Base-by-base conservation (phyloP, 2,888 invertebrate genomes). In the Hypsopygia costalis region DNA sequence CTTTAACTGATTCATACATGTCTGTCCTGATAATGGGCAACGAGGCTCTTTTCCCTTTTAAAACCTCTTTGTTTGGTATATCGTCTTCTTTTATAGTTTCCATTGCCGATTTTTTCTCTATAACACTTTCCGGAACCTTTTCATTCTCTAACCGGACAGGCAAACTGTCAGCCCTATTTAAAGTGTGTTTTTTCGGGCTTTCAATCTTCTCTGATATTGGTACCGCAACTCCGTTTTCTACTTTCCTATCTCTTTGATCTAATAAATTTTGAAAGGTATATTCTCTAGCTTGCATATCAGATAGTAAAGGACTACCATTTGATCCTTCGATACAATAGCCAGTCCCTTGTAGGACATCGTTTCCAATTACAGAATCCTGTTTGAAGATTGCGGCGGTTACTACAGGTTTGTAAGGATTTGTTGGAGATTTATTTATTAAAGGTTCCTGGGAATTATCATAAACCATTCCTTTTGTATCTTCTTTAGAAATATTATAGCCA, bases 301-400 rank as follows among this genome's bases (percentile, higher is more conserved):
- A 90, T 8, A 89, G 55, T 40, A 90, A 53, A 0, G 89, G 88
- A 1, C 90, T 90, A 33, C 90, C 90, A 8, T 83, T 85, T 0
- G 89, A 88, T 0, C 90, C 88, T 63, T 90, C 90, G 11, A 90
- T 78, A 37, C 83, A 83, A 36, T 89, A 89, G 2, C 79, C 86
- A 3, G 87, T 85, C 0, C 82, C 86, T 62, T 82, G 83, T 8
- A 83, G 49, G 8, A 65, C 73, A 12, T 89, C 89, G 12, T 68
- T 86, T 1, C 83, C 82, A 45, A 90, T 89, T 3, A 90, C 85
- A 0, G 90, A 83, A 62, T 91, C 91, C 62, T 93, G 91, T 52
- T 94, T 94, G 49, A 93, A 90, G 31, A 94, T 90, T 0, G 93
- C 94, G 0, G 93, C 92, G 28, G 93, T 93, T 34, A 94, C 93